phyloP scores from a whole-genome alignment of 1,140 invertebrate species.

The Oscheius sp. region DNA sequence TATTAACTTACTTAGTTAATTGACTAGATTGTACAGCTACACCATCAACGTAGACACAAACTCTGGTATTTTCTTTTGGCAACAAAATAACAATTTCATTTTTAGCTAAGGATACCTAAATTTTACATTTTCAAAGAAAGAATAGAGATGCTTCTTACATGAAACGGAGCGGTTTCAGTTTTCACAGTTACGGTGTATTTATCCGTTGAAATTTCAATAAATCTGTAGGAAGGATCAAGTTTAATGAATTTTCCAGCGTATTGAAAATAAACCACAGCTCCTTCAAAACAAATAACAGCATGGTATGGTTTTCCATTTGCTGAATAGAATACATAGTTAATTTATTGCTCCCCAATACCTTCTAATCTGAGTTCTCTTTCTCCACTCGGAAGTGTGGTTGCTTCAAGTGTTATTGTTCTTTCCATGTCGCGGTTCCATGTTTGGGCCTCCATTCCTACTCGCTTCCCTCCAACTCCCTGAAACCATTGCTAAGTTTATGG shows the following conservation, averaged over 20 bases:
- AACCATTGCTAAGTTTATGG: neutral
- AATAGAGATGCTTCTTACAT: neutral
- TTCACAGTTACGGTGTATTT: slow-evolving; percentile 1
- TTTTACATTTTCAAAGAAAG: no score
- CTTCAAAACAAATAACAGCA: neutral
- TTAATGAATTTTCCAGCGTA: neutral
- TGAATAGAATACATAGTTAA: neutral
- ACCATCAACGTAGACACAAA: neutral
- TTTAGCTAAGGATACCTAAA: neutral
- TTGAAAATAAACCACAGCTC: neutral
- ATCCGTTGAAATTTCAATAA: slow-evolving; percentile 1
- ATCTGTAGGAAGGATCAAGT: neutral
- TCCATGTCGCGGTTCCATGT: neutral
- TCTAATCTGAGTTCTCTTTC: neutral
- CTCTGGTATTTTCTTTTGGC: neutral
- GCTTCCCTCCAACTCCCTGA: neutral
- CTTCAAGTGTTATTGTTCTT: neutral
- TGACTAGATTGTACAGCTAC: neutral
- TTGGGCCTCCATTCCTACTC: neutral
- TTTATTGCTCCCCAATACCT: neutral
- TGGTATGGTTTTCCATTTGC: neutral
- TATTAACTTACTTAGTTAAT: neutral
- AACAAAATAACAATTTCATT: neutral
- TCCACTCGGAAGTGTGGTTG: neutral
- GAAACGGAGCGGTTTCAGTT: neutral